Conservation (phyloP, 64 coral and sea anemone species). For the Porites lutea region DNA sequence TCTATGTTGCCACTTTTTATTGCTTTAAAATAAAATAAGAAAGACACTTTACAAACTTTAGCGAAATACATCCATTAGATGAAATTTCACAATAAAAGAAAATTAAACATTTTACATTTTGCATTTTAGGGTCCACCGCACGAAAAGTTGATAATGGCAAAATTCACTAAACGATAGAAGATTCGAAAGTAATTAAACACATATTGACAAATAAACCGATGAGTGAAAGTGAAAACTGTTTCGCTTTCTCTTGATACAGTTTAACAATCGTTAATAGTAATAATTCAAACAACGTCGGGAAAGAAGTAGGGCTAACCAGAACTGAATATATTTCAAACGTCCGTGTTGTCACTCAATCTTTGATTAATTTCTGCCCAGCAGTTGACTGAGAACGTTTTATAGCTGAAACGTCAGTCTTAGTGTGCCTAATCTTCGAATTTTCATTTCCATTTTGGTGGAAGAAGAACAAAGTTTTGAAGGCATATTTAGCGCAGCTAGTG, state of each 20-base stretch:
- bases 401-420: too few relatives aligned
- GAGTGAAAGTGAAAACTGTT: too few relatives aligned
- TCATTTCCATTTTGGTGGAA: too few relatives aligned
- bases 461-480: too few relatives aligned
- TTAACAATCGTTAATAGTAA: neutral
- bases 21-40: conserved; percentile 23
- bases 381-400: too few relatives aligned
- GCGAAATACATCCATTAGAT: conserved; percentile 19
- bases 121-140: neutral
- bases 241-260: neutral
- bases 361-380: too few relatives aligned
- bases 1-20: neutral
- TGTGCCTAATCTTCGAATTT: too few relatives aligned
- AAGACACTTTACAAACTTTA: neutral
- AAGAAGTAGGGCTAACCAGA: too few relatives aligned
- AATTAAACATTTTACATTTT: conserved; percentile 12
- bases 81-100: conserved; percentile 9
- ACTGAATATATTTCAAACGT: too few relatives aligned
- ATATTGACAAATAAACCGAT: neutral
- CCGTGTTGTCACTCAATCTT: too few relatives aligned
- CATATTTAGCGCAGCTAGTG: too few relatives aligned
- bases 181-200: neutral
- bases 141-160: neutral
- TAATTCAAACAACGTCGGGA: neutral
- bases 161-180: neutral